These are phyloP conservation scores for Peromyscus californicus DNA, from an alignment of 2,113 vertebrate species.

Conservation along the genomic window DNA sequence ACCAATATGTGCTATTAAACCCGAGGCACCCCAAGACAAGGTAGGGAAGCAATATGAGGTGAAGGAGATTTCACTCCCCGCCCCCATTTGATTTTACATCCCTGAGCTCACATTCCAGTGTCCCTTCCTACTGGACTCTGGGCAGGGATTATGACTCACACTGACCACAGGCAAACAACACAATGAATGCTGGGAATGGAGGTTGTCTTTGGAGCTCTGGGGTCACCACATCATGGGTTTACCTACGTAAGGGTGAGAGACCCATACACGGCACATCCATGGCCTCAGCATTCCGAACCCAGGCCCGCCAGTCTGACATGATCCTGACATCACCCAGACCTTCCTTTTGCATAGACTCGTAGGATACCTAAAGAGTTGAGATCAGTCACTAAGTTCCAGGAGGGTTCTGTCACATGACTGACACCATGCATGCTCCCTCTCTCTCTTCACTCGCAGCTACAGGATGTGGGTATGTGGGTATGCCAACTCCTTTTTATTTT, in stretches of 20 bases:
- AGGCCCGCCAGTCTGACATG: too few species aligned
- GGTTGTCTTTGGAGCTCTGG: neutral
- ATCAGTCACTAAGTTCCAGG: neutral
- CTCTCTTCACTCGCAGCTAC: neutral
- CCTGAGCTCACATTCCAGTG: neutral
- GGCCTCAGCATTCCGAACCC: neutral
- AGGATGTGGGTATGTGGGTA: neutral
- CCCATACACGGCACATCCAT: neutral
- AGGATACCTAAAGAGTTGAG: neutral
- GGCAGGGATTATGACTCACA: neutral
- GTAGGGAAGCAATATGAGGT: neutral
- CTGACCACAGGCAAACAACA: neutral
- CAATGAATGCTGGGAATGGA: neutral
- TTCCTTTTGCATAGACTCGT: neutral
- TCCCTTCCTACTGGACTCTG: neutral
- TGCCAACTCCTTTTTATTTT: neutral
- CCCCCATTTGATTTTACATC: neutral
- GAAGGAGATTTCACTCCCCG: neutral
- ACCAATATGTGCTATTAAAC: neutral
- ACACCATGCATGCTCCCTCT: neutral
- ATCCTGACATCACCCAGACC: neutral
- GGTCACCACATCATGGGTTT: neutral
- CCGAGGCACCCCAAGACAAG: neutral
- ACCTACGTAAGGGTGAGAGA: neutral
- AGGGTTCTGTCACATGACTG: neutral